Base-by-base conservation (phyloP, 2,797 vertebrate species). In the Melanotaenia parkinsoni region DNA sequence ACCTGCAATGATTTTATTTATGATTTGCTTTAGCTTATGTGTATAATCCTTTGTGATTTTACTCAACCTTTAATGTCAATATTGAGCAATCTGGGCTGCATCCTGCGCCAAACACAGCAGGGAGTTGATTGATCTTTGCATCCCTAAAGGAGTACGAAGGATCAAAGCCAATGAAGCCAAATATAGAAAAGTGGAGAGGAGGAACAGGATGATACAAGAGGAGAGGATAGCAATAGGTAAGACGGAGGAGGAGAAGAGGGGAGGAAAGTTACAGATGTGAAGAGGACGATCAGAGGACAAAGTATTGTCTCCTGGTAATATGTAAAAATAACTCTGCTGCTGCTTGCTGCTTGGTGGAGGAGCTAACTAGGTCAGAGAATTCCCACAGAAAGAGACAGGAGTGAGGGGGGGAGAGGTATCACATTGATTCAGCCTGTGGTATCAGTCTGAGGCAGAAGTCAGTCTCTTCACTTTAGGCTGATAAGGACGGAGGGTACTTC, bases 281-380 rank as follows among this genome's bases (percentile, higher is more conserved):
- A 58, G 87, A 91, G 89, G 91, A 92, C 88, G 57, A 73, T 76
- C 77, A 88, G 86, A 93, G 92, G 91, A 91, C 89, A 83, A 86
- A 78, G 83, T 81, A 91, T 91, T 92, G 91, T 92, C 89, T 92
- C 90, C 71, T 86, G 88, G 86, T 92, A 92, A 93, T 88, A 93
- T 91, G 81, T 94, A 94, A 95, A 95, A 95, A 94, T 94, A 94
- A 93, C 92, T 92, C 81, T 86, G 82, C 82, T 83, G 86, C 76
- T 72, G 87, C 89, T 87, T 91, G 89, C 62, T 74, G 88, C 88
- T 78, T 90, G 89, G 71, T 88, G 88, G 80, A 89, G 77, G 88
- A 89, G 82, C 91, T 93, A 95, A 95, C 82, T 95, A 90, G 94
- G 94, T 95, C 94, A 95, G 86, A 92, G 88, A 91, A 93, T 92